Percentiles rank a stretch among this genome's conserved stretches.
Conservation (phyloP, 2,113 vertebrate genomes). For the Mobula hypostoma region DNA sequence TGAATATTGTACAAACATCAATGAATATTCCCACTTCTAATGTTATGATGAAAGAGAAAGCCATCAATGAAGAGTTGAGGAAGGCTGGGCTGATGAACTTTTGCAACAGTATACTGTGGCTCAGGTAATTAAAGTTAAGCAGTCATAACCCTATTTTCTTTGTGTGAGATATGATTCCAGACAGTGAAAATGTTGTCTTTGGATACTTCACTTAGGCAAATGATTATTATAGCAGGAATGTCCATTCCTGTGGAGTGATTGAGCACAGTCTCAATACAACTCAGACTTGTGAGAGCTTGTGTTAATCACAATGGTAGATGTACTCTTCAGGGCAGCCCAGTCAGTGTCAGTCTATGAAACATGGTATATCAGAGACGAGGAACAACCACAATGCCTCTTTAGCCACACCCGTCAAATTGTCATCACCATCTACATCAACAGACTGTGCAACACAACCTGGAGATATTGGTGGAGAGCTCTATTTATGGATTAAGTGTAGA, state of each 20-base stretch:
- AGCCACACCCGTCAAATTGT: not conserved
- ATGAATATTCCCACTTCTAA: too few relatives aligned
- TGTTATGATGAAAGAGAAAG: too few relatives aligned
- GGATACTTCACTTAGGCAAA: not conserved
- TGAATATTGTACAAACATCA: too few relatives aligned
- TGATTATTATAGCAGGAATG: not conserved
- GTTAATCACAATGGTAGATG: constrained; percentile 1
- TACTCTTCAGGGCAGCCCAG: not conserved
- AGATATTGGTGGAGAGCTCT: not conserved
- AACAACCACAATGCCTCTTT: not conserved
- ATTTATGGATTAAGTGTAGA: not conserved
- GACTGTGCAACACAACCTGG: not conserved
- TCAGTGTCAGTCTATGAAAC: not conserved
- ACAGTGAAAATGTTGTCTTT: too few relatives aligned
- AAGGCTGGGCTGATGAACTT: too few relatives aligned
- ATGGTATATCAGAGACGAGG: not conserved
- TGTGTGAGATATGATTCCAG: too few relatives aligned
- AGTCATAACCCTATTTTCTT: too few relatives aligned
- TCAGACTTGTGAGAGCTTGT: not conserved
- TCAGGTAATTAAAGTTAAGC: too few relatives aligned
- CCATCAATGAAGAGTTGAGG: too few relatives aligned
- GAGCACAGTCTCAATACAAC: not conserved
- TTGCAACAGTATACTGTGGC: too few relatives aligned
- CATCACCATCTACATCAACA: not conserved
- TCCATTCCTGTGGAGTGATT: not conserved